Percentiles rank a stretch among this genome's conserved stretches.
Evolutionary conservation across 2,113 vertebrate genomes (phyloP).

Genomic region (Chunga burmeisteri): DNA sequence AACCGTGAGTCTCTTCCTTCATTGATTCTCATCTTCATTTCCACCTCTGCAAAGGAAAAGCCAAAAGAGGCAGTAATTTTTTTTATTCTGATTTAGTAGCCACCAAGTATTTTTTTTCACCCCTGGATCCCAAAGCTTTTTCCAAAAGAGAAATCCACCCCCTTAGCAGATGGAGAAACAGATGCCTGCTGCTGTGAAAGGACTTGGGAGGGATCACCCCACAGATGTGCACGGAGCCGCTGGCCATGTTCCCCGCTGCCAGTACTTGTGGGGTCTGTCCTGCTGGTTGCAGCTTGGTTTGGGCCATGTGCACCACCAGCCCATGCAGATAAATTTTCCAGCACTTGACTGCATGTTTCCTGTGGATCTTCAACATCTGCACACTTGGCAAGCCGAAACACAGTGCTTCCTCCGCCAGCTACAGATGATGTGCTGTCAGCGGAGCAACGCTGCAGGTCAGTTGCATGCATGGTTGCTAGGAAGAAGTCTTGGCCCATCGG

Average conservation of each 20-base stretch:
- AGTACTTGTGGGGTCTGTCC: neutral
- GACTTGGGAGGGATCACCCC: neutral
- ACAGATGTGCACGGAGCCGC: fast-evolving
- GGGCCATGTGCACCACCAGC: neutral
- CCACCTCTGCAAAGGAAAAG: neutral
- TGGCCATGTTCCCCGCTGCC: neutral
- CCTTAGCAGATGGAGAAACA: neutral
- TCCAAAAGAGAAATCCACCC: neutral
- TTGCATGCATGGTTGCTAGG: fast-evolving
- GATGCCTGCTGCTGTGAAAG: neutral
- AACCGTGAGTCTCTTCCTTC: neutral
- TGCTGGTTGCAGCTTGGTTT: neutral
- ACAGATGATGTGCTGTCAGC: neutral
- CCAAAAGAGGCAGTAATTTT: neutral
- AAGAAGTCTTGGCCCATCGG: neutral
- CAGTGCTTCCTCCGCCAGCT: neutral
- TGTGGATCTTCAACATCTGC: neutral
- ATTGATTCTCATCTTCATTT: neutral
- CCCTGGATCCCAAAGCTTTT: neutral
- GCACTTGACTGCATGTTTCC: neutral
- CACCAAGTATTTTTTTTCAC: neutral
- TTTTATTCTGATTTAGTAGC: neutral
- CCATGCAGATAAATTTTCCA: neutral
- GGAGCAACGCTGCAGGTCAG: fast-evolving
- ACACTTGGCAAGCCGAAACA: neutral